phyloP scores from a whole-genome alignment of 2,888 invertebrate genomes.

The Diadegma fenestrale region DNA sequence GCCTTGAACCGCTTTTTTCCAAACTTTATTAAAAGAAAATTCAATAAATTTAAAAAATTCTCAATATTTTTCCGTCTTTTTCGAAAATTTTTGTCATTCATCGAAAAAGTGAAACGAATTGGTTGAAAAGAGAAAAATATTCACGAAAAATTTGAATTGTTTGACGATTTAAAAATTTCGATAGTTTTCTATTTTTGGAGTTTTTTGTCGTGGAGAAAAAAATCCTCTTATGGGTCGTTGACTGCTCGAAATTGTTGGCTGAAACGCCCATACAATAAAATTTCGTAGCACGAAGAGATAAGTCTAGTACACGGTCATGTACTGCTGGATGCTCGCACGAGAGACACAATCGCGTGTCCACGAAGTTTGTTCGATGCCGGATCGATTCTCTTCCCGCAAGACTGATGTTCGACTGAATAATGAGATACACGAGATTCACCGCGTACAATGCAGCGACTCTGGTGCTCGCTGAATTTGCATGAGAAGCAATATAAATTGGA shows the following conservation, averaged over 20 bases:
- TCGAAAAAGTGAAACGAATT: no score
- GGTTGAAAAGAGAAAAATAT: no score
- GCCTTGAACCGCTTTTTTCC: neutral
- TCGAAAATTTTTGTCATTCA: no score
- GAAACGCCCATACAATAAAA: constrained; percentile 20
- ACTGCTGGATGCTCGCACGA: constrained; percentile 39
- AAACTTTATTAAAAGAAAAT: neutral
- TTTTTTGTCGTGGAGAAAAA: neutral
- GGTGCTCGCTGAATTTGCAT: constrained; percentile 23
- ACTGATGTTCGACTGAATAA: constrained; percentile 52
- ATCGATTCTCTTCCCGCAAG: constrained; percentile 62
- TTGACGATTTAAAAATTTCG: neutral
- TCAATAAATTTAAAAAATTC: neutral
- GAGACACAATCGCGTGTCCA: constrained; percentile 68
- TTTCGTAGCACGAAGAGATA: constrained; percentile 8
- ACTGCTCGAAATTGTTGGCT: neutral
- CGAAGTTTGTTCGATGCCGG: constrained; percentile 70
- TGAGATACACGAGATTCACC: constrained; percentile 56
- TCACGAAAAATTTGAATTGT: no score
- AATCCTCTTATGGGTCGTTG: neutral
- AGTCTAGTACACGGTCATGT: constrained; percentile 22
- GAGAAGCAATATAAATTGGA: constrained; percentile 21
- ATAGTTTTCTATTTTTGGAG: neutral
- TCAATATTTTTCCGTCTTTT: no score
- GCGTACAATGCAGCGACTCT: constrained; percentile 27